Evolutionary conservation across 1,140 invertebrate species (phyloP), one percentile per base, ranked within the genome.

Genomic region (Mylabris phalerata): DNA sequence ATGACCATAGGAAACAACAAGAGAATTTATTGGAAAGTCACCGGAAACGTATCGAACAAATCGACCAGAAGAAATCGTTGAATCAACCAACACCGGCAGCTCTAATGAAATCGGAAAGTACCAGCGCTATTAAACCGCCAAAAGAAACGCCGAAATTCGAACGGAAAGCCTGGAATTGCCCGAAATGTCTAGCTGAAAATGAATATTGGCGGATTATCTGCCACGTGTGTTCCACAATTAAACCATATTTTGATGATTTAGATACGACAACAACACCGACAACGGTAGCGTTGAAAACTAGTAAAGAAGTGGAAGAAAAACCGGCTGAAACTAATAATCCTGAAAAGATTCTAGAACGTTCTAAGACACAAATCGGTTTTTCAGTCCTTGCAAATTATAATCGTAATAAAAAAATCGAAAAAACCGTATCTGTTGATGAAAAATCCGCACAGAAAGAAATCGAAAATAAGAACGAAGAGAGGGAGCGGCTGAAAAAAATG

Each of bases 401-500:
- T 45, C 40, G 46, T 41, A 49, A 47, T 9, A 59, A 60, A 9
- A 66, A 63, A 50, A 57, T 50, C 6, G 54, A 59, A 13, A 58
- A 59, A 27, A 56, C 54, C 9, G 57, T 50, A 3, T 48, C 50
- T 9, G 13, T 43, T 9, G 51, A 60, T 11, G 64, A 63, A 43
- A 52, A 59, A 42, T n/a, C 55, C 24, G 24, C 19, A 24, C 4
- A 4, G 4, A 62, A 68, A 57, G 39, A 62, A 39, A 59, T 62
- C 11, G 57, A 56, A 2, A 57, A 61, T 47, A 73, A 72, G 48
- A 68, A 65, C 45, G 78, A 82, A 67, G 80, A 80, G 67, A 72
- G 73, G 57, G 67, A 71, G 39, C 79, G 78, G 69, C 66, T 84
- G 24, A 82, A 79, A 59, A 81, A 83, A 64, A 81, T 84, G 77